These are phyloP conservation scores for Stichopus chloronotus DNA, from an alignment of 35 echinoderm and acorn worm genomes.

Conservation along the genomic window DNA sequence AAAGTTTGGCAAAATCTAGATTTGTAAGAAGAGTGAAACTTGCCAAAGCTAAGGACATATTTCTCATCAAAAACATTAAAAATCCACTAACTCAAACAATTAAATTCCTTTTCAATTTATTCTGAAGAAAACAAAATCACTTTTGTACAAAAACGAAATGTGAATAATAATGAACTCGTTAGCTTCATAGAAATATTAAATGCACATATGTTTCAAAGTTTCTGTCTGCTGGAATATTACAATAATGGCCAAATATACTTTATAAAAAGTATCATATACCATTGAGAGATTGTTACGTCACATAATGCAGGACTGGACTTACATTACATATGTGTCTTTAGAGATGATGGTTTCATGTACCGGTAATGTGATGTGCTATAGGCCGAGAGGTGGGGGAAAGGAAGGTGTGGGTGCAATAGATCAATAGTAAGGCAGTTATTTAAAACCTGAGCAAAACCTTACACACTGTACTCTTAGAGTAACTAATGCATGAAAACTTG, in stretches of 20 bases:
- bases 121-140: neutral
- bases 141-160: slow-evolving; percentile 2
- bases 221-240: neutral
- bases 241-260: neutral
- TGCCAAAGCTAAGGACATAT: no score
- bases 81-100: no score
- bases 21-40: no score
- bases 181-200: neutral
- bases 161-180: neutral
- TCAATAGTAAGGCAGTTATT: neutral
- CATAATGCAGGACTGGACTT: no score
- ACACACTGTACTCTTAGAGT: no score
- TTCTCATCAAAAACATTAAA: no score
- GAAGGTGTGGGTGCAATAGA: neutral
- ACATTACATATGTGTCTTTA: no score
- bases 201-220: neutral
- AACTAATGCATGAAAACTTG: no score
- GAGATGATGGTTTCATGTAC: no score
- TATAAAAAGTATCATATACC: neutral
- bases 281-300: no score
- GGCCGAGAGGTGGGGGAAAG: neutral
- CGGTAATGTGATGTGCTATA: no score
- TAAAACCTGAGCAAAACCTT: neutral
- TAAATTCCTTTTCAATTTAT: neutral
- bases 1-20: no score